Evolutionary conservation across 2,113 vertebrate species (phyloP).

Genomic region (Spilogale gracilis): DNA sequence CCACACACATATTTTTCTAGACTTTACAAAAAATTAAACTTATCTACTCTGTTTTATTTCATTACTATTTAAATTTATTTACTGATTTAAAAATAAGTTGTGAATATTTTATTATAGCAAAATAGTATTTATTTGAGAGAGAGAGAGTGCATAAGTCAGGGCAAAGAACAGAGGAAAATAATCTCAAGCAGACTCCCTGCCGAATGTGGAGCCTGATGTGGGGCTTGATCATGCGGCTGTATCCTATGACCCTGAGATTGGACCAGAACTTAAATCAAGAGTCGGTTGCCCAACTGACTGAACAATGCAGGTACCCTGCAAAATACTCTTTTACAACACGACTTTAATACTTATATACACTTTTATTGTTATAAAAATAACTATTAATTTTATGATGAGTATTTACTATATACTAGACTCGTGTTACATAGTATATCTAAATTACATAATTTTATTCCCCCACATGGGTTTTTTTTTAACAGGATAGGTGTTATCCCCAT

Average conservation of each 20-base stretch:
- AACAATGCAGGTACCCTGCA: neutral
- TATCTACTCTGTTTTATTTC: neutral
- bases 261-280: neutral
- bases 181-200: neutral
- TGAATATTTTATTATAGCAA: neutral
- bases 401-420: neutral
- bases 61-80: neutral
- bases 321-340: neutral
- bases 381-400: neutral
- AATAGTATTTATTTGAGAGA: neutral
- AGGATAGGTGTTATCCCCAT: neutral
- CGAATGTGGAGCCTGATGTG: neutral
- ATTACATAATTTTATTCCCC: neutral
- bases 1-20: neutral
- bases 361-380: neutral
- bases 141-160: neutral
- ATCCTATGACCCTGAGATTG: neutral
- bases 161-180: neutral
- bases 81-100: neutral
- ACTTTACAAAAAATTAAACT: neutral
- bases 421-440: neutral
- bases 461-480: neutral
- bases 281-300: neutral
- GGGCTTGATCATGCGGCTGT: neutral
- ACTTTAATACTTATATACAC: neutral